Percentiles rank a stretch among this genome's conserved stretches.
These are phyloP conservation scores for Cercocebus atys DNA, from an alignment of 2,113 vertebrate genomes.

Conservation along the genomic window DNA sequence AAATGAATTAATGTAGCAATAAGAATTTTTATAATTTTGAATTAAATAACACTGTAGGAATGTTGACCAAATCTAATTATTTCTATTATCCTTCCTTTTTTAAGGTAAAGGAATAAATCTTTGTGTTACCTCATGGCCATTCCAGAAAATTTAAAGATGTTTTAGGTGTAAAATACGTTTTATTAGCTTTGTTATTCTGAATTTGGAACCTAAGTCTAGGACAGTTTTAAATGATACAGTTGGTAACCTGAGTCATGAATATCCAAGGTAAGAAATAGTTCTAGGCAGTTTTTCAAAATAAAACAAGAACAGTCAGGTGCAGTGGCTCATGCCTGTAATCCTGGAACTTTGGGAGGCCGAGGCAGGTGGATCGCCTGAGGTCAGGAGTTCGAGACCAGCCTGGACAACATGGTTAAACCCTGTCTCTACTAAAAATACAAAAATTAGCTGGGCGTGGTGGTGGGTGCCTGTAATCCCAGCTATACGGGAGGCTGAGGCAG, in stretches of 20 bases:
- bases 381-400: too few species aligned
- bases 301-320: background rate
- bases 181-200: background rate
- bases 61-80: background rate
- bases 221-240: background rate
- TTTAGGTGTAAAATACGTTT: background rate
- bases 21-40: constrained; percentile 29
- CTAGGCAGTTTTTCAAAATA: constrained; percentile 5
- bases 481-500: too few species aligned
- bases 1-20: background rate
- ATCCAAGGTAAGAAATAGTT: background rate
- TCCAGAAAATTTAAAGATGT: background rate
- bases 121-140: background rate
- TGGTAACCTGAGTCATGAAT: background rate
- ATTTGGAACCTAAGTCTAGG: background rate
- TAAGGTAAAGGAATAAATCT: background rate
- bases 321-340: too few species aligned
- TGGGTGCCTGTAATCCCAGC: too few species aligned
- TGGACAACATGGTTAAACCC: too few species aligned
- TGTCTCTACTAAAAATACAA: too few species aligned
- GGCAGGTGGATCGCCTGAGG: too few species aligned
- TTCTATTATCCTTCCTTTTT: background rate
- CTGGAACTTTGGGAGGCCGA: too few species aligned
- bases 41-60: background rate
- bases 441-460: too few species aligned